Evolutionary conservation across 2,797 vertebrate genomes (phyloP).

Genomic region (Pitangus sulphuratus): DNA sequence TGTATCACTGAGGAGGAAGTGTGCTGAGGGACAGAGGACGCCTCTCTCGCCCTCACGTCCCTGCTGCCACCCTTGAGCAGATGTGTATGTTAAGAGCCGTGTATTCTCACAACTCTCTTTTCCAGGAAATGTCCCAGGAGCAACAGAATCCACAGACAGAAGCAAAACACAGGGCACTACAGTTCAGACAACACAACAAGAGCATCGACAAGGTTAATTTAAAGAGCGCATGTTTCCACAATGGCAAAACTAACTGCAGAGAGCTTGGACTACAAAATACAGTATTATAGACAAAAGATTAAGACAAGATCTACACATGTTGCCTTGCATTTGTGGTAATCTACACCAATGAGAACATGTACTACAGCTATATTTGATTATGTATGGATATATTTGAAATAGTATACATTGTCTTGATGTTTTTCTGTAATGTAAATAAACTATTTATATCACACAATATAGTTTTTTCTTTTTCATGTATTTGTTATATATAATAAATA

Average conservation of each 20-base stretch:
- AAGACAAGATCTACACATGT: slow-evolving; percentile 92
- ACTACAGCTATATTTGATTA: slow-evolving; percentile 98
- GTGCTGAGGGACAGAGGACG: rapidly evolving
- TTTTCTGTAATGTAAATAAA: slow-evolving; percentile 99
- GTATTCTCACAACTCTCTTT: slow-evolving; percentile 50
- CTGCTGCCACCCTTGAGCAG: background rate
- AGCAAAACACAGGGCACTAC: slow-evolving; percentile 98
- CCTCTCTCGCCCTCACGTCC: rapidly evolving
- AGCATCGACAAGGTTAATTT: slow-evolving; percentile 98
- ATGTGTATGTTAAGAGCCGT: background rate
- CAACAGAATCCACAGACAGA: slow-evolving; percentile 98
- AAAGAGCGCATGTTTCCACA: slow-evolving; percentile 86
- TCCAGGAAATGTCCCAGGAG: slow-evolving; percentile 97
- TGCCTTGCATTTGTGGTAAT: slow-evolving; percentile 99
- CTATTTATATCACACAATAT: slow-evolving; percentile 99
- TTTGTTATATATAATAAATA: slow-evolving; percentile 89
- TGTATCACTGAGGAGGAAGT: background rate
- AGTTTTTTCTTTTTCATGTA: slow-evolving; percentile 88
- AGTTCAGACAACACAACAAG: slow-evolving; percentile 98
- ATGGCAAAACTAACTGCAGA: slow-evolving; percentile 78
- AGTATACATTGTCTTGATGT: slow-evolving; percentile 99
- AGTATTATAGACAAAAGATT: slow-evolving; percentile 83
- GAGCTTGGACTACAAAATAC: slow-evolving; percentile 80
- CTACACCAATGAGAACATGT: slow-evolving; percentile 97
- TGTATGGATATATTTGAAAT: slow-evolving; percentile 99